Base-by-base conservation (phyloP, 2,113 vertebrate genomes). In the Eulacestoma nigropectus region DNA sequence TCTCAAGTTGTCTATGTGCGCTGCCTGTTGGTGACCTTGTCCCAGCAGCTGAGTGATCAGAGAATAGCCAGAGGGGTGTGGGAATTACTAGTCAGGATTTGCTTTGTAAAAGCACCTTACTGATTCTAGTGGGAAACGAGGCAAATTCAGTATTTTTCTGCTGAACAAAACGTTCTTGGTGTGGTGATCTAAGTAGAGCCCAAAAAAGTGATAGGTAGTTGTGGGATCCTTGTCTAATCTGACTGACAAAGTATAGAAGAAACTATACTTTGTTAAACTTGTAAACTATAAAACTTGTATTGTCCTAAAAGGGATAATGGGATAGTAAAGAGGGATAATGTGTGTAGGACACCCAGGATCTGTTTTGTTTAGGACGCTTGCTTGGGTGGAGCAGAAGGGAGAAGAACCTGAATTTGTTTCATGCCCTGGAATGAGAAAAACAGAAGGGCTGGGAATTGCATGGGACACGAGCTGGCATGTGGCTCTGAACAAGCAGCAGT, bases 401-500 rank as follows among this genome's bases (percentile, higher is more conserved):
- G n/a, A 59, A 62, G 50, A 65, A 78, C 2, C 6, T 47, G 39
- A 49, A 59, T 42, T 76, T 62, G 4, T 49, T 84, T 70, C 4
- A 3, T 41, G 8, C n/a, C 26, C 52, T 75, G 65, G 35, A 67
- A 78, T 52, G 62, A 75, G 44, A 50, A 84, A 52, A 87, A 7
- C 26, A 59, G 72, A 77, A 77, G 53, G 46, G 44, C 33, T 67
- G 52, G 52, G n/a, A 50, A 15, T 1, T 55, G 56, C 21, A 27
- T 22, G 21, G 46, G 39, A 13, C 39, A 42, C 0, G 1, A 80
- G 50, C 68, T 46, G 46, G 41, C 16, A 5, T 1, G 18, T 46
- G 63, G 39, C 39, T 89, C 22, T 44, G n/a, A 37, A 26, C 13
- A 7, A 8, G n/a, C 42, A 65, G 72, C n/a, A 39, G 73, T 16